Evolutionary conservation across 2,113 vertebrate species (phyloP), one percentile per base, ranked within the genome.

Genomic region (Thryonomys swinderianus): DNA sequence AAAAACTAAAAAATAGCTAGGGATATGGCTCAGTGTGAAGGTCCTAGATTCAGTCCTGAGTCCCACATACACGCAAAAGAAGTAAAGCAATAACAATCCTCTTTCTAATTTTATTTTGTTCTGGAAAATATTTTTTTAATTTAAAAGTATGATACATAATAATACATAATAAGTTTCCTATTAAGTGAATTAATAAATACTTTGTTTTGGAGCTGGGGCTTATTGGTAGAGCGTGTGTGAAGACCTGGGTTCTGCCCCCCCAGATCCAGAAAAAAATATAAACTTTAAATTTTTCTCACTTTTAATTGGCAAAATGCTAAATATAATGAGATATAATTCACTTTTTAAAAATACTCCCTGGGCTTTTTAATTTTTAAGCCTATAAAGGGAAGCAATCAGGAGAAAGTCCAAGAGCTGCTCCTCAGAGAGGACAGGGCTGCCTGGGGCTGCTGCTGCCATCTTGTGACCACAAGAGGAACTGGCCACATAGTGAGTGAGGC

Each of bases 391-490:
- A 83, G 51, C 76, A 16, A 37, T 91, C 45, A 37, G 48, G 18
- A 81, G 57, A 8, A 51, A n/a, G 32, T 40, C 30, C 13, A 16
- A 40, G 55, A n/a, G 21, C 23, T 5, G 40, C n/a, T 57, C 9
- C 16, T 21, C 3, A 2, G 4, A 3, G 10, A 5, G 9, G 48
- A 9, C 5, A 21, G 0, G 3, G 34, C n/a, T 45, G 32, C 12
- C 84, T 21, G 55, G 37, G 45, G 86, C 45, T 42, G 48, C 62
- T 95, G 89, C 82, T 83, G 86, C 95, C 95, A 89, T 55, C 94
- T 86, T 74, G 73, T 93, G 95, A 37, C 91, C 76, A 59, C 0
- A 0, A 64, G 48, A 71, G 37, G 71, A 51, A 42, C 14, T 42
- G 53, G 34, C 57, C 8, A 51, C 4, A 4, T 1, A 25, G 6